Evolutionary conservation across 2,888 invertebrate genomes (phyloP).

Genomic region (Antheraea assamensis): DNA sequence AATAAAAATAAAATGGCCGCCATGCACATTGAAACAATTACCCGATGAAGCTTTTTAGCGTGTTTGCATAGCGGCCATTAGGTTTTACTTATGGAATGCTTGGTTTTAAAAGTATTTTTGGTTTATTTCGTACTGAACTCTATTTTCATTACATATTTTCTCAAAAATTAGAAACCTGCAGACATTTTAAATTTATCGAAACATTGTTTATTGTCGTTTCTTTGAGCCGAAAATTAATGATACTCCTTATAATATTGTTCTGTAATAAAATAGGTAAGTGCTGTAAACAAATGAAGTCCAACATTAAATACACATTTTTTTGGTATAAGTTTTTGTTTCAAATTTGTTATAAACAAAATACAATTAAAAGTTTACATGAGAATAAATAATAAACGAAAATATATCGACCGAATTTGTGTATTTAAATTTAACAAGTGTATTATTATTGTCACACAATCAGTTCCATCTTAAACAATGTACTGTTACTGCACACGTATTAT

Average conservation of each 20-base stretch:
- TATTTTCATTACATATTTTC: background rate
- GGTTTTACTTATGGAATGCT: too few species aligned
- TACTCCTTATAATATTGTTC: background rate
- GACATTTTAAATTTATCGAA: background rate
- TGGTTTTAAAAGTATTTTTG: too few species aligned
- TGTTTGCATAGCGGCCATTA: too few species aligned
- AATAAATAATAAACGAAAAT: constrained; percentile 1
- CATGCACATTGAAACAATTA: too few species aligned
- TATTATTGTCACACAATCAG: constrained; percentile 41
- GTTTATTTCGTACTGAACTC: background rate
- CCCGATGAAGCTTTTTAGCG: too few species aligned
- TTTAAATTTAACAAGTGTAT: constrained; percentile 48
- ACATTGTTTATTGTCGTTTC: background rate
- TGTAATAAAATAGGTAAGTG: background rate
- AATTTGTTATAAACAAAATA: background rate
- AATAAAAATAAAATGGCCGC: too few species aligned
- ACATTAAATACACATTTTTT: background rate
- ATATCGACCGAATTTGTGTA: constrained; percentile 25
- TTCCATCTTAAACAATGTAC: background rate
- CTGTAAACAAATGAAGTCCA: background rate
- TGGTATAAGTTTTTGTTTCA: background rate
- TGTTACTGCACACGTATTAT: background rate
- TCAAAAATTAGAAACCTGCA: background rate
- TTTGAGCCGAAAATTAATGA: background rate
- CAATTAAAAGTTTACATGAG: background rate